Evolutionary conservation across 2,797 vertebrate species (phyloP), one percentile per base, ranked within the genome.

Genomic region (Streptopelia turtur): DNA sequence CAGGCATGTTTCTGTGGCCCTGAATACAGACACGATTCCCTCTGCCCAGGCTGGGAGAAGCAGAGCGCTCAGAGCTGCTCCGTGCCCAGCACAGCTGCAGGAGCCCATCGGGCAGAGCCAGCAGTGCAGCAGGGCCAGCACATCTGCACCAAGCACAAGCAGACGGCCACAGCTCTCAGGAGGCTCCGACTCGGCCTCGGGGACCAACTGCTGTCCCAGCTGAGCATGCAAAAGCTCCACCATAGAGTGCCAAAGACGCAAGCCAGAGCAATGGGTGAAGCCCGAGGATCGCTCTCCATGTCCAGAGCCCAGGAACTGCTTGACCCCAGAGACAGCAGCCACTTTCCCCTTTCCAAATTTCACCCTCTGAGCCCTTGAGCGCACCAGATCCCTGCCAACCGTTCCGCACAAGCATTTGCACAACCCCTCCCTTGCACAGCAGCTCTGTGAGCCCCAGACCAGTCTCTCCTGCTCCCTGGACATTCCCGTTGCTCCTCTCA

Each of bases 51-150:
- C 69, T 47, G 23, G 60, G 14, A 72, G 59, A 57, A 66, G 25
- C 39, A 43, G 52, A 16, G 37, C 35, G 35, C 25, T 3, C 0
- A 3, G 56, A 69, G 75, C 13, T 0, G 1, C 33, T 23, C 31
- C 1, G 49, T 2, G 1, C 24, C 7, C 1, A 3, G 13, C 25
- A 4, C 23, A 6, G 6, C 45, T 4, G 16, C 43, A 12, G 56
- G 39, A 41, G 41, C 41, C 47, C 50, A 1, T 0, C 0, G 1
- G 35, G 23, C 75, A 43, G 21, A 11, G 63, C 13, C 13, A 56
- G 61, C 35, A 2, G 55, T 20, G 22, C 28, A 43, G 35, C 50
- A 16, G 14, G 22, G 61, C 41, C 55, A 18, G 52, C 27, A 53
- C 52, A 18, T 31, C 52, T 53, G 52, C 52, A 30, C 52, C 16